Base-by-base conservation (phyloP, 2,888 invertebrate genomes). In the Macaria notata region DNA sequence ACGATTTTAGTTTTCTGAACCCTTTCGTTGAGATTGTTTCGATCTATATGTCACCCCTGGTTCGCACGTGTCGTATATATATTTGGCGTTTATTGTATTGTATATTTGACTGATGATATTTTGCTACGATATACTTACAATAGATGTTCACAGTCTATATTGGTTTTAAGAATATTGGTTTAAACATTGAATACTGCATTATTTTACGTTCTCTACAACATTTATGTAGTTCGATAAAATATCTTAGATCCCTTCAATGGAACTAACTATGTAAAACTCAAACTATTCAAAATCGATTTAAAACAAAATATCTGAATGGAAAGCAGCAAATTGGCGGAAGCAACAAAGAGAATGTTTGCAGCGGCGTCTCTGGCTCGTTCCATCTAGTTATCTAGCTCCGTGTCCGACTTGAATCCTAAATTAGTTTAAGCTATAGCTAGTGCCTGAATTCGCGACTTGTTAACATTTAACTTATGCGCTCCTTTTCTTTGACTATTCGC, bases 1-100 rank as follows among this genome's bases (percentile, higher is more conserved):
- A 78, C 76, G 77, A 81, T 83, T 82, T 83, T 79, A 72, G 76
- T 76, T 62, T 57, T 51, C 51, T 50, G 61, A 56, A 59, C 46
- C 49, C 42, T 61, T 56, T 59, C 56, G 54, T 53, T 49, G 31
- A 63, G 68, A 62, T 66, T 62, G 64, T 64, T 56, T 52, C 51
- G 61, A 61, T 55, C 61, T 54, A 46, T 48, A 39, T 45, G 9
- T 38, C 7, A 41, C 9, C 6, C 4, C 9, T 41, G 8, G 5
- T 5, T 41, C 33, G 4, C 5, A 36, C 19, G 7, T 36, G 33
- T 7, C 3, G 3, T 36, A 36, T 36, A 36, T 36, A 19, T 19
- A 19, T 19, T 19, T 19, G 1, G 19, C 19, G 19, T 19, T 19
- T 19, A 19, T 19, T 19, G 19, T 19, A 19, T 19, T 19, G 19